Conservation (phyloP, 2,797 vertebrate genomes). For the Amphiprion clarkii region DNA sequence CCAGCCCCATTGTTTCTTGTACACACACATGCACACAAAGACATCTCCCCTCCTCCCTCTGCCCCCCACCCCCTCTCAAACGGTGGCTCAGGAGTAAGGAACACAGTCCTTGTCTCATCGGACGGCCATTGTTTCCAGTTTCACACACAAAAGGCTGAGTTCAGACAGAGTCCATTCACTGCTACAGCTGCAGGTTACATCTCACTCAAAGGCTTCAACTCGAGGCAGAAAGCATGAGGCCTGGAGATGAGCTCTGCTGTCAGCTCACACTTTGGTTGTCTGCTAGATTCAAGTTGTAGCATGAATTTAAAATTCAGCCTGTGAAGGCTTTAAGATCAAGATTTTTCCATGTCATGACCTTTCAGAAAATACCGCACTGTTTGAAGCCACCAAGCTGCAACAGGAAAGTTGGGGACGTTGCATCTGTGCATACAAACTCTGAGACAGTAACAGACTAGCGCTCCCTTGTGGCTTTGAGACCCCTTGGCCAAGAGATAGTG, state of each 20-base stretch:
- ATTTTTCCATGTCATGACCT: background rate
- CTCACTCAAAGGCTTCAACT: constrained; percentile 20
- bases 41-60: constrained; percentile 32
- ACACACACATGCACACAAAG: constrained; percentile 52
- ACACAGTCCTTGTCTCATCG: constrained; percentile 64
- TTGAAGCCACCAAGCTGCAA: constrained; percentile 1
- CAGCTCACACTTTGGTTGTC: background rate
- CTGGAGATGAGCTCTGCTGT: background rate
- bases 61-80: constrained; percentile 33
- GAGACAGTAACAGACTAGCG: constrained; percentile 2
- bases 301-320: background rate
- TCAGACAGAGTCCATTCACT: constrained; percentile 63
- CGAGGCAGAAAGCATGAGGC: constrained; percentile 3
- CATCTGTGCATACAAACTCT: constrained; percentile 4
- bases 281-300: background rate
- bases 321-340: background rate
- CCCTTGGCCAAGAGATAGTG: background rate
- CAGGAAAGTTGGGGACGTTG: background rate
- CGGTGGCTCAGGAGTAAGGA: constrained; percentile 46
- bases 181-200: constrained; percentile 37
- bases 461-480: background rate
- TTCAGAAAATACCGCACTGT: background rate
- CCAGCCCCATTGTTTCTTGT: constrained; percentile 31
- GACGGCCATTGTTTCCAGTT: constrained; percentile 68
- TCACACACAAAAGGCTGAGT: constrained; percentile 45